Evolutionary conservation across 1,140 invertebrate genomes (phyloP), one percentile per base, ranked within the genome.

Genomic region (Drosophila simulans): DNA sequence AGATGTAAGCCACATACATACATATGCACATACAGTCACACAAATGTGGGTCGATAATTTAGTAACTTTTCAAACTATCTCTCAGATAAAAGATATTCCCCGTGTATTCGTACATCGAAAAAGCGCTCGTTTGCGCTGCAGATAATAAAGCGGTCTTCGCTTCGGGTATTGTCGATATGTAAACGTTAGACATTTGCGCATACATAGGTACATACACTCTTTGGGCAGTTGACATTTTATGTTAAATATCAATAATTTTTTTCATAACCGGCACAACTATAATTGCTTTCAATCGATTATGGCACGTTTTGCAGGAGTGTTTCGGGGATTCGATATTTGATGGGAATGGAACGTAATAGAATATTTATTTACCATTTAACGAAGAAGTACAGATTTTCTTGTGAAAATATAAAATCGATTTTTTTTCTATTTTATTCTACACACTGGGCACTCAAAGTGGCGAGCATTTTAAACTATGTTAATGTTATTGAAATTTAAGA

Each of bases 231-330:
- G 43, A 22, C 11, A 64, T 66, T 68, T 63, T 65, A 52, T 68
- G 64, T 65, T 68, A 68, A 68, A 68, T 68, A 68, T 65, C 64
- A 68, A 68, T 68, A 65, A 65, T 65, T 53, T 65, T 65, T 43
- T 48, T 52, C 40, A 17, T 42, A 35, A 37, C 64, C 59, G 64
- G 64, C 64, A 65, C 59, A 48, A 34, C 20, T 42, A 17, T 42
- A 17, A 51, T 64, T 34, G 22, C 15, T 31, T 17, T 64, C 17
- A 63, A n/a, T 65, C 20, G 34, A 65, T 51, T 40, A 34, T 37
- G 17, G 31, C 63, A 64, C 63, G 45, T 35, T 40, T 52, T 27
- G n/a, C 27, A 31, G 13, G 15, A 17, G 15, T 20, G 27, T 40
- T 15, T n/a, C 4, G 2, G n/a, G 17, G 8, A 22, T 20, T 49